Base-by-base conservation (phyloP, 2,113 vertebrate species). In the Puma concolor region DNA sequence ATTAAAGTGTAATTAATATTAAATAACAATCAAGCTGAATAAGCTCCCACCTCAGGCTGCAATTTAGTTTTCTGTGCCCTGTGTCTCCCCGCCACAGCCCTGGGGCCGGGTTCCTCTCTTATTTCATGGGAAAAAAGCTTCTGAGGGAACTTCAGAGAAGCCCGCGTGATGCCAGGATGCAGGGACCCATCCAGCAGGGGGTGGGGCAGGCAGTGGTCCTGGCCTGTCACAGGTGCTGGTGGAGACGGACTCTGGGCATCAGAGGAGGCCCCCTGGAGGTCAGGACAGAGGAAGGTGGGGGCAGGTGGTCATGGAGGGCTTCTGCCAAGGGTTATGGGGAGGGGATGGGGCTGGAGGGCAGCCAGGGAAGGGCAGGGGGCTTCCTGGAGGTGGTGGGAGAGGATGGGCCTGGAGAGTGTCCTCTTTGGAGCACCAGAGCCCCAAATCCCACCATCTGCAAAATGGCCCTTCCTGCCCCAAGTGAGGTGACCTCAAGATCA, bases 141-240 rank as follows among this genome's bases (percentile, higher is more conserved):
- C 66, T 4, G 1, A 60, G 50, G 33, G 48, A 31, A 7, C 3
- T 41, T 16, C 21, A 10, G 60, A 31, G 90, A 31, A 85, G 7
- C 5, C 50, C 14, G 11, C 5, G 13, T 16, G 36, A 19, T 15
- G 57, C 54, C 23, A 17, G 17, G 31, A 33, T 50, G 52, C 41
- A 19, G 48, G 74, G 54, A 31, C 0, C 3, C 15, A 1, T 2
- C 31, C 10, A 4, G 1, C 0, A 3, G 67, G 31, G 33, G 16
- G 4, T 31, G 0, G 4, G 52, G 48, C 44, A 16, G 13, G 9
- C 57, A 0, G 29, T 11, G 23, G 41, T 33, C 38, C 7, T 3
- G 8, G n/a, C 13, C 0, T 15, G 21, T 21, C 60, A 27, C 12
- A 14, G 16, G 7, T 0, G 0, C 88, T n/a, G 57, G 50, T 8